These are phyloP conservation scores for Rhynchonema sp. DNA, from an alignment of 2,888 invertebrate genomes.

Conservation along the genomic window DNA sequence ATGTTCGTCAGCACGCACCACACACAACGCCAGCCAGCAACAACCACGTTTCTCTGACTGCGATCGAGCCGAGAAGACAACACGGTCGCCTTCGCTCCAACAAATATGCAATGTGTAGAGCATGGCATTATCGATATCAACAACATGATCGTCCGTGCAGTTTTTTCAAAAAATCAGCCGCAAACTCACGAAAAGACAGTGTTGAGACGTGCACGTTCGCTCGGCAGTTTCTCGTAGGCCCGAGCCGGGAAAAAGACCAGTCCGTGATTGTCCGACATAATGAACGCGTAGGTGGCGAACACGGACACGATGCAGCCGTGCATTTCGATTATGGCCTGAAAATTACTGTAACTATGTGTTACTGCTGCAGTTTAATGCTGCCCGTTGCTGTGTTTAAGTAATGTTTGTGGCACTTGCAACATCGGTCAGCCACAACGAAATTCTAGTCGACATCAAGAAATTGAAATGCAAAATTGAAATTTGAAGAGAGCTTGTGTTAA, in stretches of 20 bases:
- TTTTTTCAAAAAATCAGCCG: not conserved
- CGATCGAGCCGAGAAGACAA: not conserved
- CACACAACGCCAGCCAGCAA: not conserved
- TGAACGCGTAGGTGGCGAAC: not conserved
- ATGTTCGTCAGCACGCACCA: too few relatives aligned
- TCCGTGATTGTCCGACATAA: not conserved
- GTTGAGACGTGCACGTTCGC: not conserved
- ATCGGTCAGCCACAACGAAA: too few relatives aligned
- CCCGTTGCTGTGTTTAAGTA: too few relatives aligned
- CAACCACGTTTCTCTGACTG: not conserved
- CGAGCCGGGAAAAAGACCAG: not conserved
- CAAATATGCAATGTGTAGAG: too few relatives aligned
- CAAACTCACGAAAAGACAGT: not conserved
- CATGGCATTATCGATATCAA: too few relatives aligned
- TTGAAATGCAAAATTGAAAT: too few relatives aligned
- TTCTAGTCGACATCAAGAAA: too few relatives aligned
- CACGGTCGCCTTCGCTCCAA: not conserved
- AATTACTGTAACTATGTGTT: too few relatives aligned
- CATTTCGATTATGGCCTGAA: not conserved
- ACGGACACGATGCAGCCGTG: not conserved
- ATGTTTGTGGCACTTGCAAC: too few relatives aligned
- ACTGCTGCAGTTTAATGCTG: too few relatives aligned
- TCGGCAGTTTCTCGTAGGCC: not conserved
- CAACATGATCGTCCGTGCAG: not conserved
- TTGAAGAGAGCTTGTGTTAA: too few relatives aligned